These are phyloP conservation scores for Tachystola acroxantha DNA, from an alignment of 2,888 invertebrate genomes.

Conservation along the genomic window DNA sequence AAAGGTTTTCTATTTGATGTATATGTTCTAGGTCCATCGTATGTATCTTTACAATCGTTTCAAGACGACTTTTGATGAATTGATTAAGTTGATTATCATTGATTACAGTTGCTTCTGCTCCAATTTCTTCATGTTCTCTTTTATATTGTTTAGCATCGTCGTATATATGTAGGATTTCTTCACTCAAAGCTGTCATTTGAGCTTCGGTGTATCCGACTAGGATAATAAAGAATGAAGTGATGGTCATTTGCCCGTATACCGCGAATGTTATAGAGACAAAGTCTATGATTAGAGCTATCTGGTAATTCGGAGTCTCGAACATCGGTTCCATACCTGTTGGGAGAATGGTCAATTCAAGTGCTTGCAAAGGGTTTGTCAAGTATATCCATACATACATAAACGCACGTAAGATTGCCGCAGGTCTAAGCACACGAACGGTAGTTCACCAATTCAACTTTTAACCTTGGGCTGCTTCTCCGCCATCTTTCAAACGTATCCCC, in stretches of 20 bases:
- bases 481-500: no score
- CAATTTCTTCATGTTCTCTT: no score
- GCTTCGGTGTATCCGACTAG: constrained; percentile 20
- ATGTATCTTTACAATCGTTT: background rate
- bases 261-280: background rate
- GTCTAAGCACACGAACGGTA: no score
- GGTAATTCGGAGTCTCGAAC: constrained; percentile 11
- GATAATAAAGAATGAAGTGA: constrained; percentile 16
- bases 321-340: constrained; percentile 11
- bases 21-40: background rate
- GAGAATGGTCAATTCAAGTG: background rate
- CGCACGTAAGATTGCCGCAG: no score
- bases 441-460: no score
- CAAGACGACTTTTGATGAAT: background rate
- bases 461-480: no score
- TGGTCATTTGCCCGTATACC: constrained; percentile 1
- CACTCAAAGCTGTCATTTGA: constrained; percentile 15
- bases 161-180: constrained; percentile 12
- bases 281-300: constrained; percentile 2
- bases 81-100: no score
- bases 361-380: no score
- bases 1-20: constrained; percentile 13
- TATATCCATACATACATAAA: no score
- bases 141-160: constrained; percentile 21
- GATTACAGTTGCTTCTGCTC: no score